These are phyloP conservation scores for Drosophila percnosoma DNA, from an alignment of 2,888 invertebrate genomes.

Conservation along the genomic window DNA sequence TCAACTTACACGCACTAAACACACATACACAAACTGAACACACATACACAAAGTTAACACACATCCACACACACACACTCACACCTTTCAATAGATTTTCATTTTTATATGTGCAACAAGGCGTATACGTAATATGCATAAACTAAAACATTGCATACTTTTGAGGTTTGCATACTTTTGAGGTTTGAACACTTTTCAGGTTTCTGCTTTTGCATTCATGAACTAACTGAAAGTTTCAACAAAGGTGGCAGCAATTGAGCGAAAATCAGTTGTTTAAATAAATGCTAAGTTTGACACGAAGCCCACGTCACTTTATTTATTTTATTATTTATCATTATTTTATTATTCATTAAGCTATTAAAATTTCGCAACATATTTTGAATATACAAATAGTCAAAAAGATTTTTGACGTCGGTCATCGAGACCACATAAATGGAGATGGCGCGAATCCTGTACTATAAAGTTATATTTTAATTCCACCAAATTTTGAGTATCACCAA, in stretches of 20 bases:
- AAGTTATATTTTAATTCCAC: background rate
- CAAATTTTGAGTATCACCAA: too few species aligned
- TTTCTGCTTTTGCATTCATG: background rate
- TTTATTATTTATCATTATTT: too few species aligned
- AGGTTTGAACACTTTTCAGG: constrained; percentile 21
- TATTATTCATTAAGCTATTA: background rate
- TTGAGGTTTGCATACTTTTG: constrained; percentile 23
- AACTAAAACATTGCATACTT: constrained; percentile 21
- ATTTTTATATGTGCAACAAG: constrained; percentile 12
- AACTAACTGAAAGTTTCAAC: background rate
- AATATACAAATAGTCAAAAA: background rate
- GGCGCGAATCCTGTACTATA: background rate
- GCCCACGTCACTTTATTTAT: too few species aligned
- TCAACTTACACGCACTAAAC: constrained; percentile 11
- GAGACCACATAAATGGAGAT: background rate
- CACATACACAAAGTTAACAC: background rate
- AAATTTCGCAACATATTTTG: background rate
- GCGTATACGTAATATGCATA: constrained; percentile 18
- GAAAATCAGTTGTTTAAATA: background rate
- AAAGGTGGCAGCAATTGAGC: background rate
- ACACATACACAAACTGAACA: background rate
- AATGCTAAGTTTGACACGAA: background rate
- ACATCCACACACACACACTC: background rate
- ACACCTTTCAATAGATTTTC: constrained; percentile 11
- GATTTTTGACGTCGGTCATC: background rate